Evolutionary conservation across 2,888 invertebrate genomes (phyloP).

Genomic region (Drosophila dives): DNA sequence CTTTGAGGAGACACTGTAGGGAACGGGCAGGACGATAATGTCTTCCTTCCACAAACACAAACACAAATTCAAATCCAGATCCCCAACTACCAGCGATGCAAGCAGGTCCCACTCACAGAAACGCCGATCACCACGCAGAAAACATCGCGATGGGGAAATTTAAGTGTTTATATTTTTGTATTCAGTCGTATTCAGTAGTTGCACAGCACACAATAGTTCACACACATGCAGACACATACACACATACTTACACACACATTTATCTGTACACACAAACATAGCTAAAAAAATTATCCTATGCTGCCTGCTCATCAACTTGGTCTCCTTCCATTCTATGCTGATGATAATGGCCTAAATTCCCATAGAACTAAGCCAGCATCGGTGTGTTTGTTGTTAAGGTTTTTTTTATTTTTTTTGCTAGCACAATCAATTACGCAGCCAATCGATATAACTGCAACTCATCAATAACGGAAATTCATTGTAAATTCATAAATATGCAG

Average conservation of each 20-base stretch:
- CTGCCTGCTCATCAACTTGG: conserved; percentile 43
- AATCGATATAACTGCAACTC: conserved; percentile 28
- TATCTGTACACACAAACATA: conserved; percentile 19
- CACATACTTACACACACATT: conserved; percentile 6
- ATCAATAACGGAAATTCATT: conserved; percentile 14
- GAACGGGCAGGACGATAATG: conserved; percentile 53
- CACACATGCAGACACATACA: conserved; percentile 1
- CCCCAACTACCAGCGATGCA: conserved; percentile 1
- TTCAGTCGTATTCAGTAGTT: neutral
- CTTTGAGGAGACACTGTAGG: conserved; percentile 94
- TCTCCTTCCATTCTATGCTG: neutral
- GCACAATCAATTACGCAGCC: conserved; percentile 5
- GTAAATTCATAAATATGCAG: conserved; percentile 31
- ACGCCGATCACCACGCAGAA: conserved; percentile 28
- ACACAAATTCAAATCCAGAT: conserved; percentile 1
- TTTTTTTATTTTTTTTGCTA: neutral
- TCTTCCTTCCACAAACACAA: conserved; percentile 22
- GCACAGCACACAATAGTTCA: neutral
- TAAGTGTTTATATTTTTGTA: conserved; percentile 20
- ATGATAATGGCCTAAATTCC: neutral
- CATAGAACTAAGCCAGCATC: neutral
- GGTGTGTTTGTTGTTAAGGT: neutral
- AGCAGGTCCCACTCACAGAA: conserved; percentile 20
- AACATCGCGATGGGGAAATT: conserved; percentile 13
- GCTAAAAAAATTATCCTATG: conserved; percentile 28